Evolutionary conservation across 2,113 vertebrate species (phyloP), one percentile per base, ranked within the genome.

Genomic region (Leptobrachium leishanense): DNA sequence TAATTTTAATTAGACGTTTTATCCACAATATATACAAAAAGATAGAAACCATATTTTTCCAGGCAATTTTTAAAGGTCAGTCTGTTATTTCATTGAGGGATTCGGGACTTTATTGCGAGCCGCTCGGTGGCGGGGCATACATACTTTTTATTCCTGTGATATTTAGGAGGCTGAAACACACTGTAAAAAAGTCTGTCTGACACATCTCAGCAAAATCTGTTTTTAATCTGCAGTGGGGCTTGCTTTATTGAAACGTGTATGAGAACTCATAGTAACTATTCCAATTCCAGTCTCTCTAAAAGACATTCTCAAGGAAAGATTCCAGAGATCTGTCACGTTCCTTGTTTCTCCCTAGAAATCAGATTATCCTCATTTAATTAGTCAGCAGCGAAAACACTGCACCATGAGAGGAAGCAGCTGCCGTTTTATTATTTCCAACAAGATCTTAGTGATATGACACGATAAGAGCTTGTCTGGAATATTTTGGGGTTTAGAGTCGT

Each of bases 31-130:
- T 31, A 31, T 31, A 31, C 20, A 31, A 31, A 31, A 31, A 31
- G 20, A 31, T 31, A 31, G 20, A 31, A 31, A 31, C 20, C 20
- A 31, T 31, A 31, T 31, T 31, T 31, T 31, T 31, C 20, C 20
- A 50, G 66, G 10, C 40, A 79, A 46, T 71, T 72, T 72, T 73
- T 44, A 74, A 80, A 80, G 78, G 78, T 68, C 71, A 80, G 31
- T 43, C 40, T 43, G 55, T 80, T 80, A 80, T 59, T 68, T 68
- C 41, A 62, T 72, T n/a, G 15, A 79, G 11, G 43, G 44, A 15
- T 66, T 15, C 40, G 42, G 65, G 77, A 55, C 62, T 57, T 15
- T 44, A 74, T 79, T 59, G 74, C 40, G 41, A 80, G 70, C 71
- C 15, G 78, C 68, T 43, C 9, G 10, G 43, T 67, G 69, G 72